Percentiles rank a stretch among this genome's conserved stretches.
Evolutionary conservation across 2,797 vertebrate genomes (phyloP).

Genomic region (Chlorospingus semifuscus): DNA sequence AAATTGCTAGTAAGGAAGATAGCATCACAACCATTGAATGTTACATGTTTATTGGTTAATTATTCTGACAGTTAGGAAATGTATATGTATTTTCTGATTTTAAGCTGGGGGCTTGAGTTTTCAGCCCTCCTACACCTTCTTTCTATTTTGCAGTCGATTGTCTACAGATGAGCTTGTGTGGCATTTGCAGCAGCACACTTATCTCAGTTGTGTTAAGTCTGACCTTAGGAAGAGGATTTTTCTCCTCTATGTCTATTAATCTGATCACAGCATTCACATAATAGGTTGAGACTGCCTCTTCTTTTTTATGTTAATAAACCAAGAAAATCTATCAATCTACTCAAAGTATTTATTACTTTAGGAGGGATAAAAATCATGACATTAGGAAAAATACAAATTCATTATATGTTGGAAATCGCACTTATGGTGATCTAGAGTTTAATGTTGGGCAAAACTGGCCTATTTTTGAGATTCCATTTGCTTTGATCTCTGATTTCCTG

Average conservation of each 20-base stretch:
- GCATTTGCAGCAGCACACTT: not conserved
- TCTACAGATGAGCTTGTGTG: not conserved
- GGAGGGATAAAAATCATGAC: not conserved
- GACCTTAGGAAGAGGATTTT: not conserved
- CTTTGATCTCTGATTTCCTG: conserved; percentile 37
- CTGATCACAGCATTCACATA: not conserved
- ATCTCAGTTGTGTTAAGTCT: not conserved
- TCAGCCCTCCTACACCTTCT: not conserved
- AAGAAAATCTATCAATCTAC: not conserved
- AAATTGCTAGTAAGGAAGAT: not conserved
- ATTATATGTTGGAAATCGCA: not conserved
- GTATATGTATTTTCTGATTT: not conserved
- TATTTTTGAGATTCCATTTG: conserved; percentile 8
- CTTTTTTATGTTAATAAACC: not conserved
- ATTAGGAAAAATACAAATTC: not conserved
- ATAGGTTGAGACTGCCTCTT: not conserved
- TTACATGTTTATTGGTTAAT: not conserved
- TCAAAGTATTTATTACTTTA: not conserved
- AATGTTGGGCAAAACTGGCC: not conserved
- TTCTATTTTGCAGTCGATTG: not conserved
- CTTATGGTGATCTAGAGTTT: not conserved
- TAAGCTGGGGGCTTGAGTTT: not conserved
- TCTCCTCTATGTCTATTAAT: not conserved
- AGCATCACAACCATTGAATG: rapidly evolving
- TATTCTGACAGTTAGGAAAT: not conserved